Percentiles rank a stretch among this genome's conserved stretches.
These are phyloP conservation scores for Drosophila quadrilineata DNA, from an alignment of 1,140 invertebrate genomes.

Conservation along the genomic window DNA sequence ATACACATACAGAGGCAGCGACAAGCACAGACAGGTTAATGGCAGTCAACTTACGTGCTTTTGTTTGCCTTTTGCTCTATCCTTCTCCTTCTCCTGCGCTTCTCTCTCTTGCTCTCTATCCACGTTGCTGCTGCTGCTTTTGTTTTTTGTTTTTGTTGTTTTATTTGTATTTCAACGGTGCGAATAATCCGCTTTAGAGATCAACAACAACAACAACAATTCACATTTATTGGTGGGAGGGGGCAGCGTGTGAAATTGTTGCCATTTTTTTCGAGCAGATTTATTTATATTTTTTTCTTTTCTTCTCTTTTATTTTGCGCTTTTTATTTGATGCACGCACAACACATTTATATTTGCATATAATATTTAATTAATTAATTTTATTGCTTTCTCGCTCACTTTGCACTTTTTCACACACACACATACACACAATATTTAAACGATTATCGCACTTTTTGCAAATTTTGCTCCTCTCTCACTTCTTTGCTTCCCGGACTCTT, in stretches of 20 bases:
- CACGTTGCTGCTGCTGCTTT: too few species aligned
- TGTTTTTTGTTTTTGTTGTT: too few species aligned
- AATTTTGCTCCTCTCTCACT: not conserved
- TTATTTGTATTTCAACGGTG: conserved; percentile 46
- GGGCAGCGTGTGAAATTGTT: too few species aligned
- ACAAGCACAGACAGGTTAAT: conserved; percentile 32
- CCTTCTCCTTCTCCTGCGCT: too few species aligned
- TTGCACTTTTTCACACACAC: conserved; percentile 1
- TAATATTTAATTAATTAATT: not conserved
- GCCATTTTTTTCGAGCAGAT: too few species aligned
- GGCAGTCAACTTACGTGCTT: conserved; percentile 62
- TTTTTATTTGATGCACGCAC: conserved; percentile 18
- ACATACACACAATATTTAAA: conserved; percentile 11
- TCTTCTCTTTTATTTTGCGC: conserved; percentile 23
- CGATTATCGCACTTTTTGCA: conserved; percentile 17
- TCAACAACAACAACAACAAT: conserved; percentile 28
- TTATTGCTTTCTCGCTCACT: not conserved
- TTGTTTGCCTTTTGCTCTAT: too few species aligned
- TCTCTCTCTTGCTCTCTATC: too few species aligned
- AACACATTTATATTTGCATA: conserved; percentile 7
- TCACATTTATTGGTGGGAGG: too few species aligned
- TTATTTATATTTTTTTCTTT: too few species aligned
- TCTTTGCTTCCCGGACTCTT: conserved; percentile 53
- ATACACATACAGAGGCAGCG: not conserved
- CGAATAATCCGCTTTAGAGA: conserved; percentile 67